Evolutionary conservation across 53 echinoderm and acorn worm genomes (phyloP), one percentile per base, ranked within the genome.

Genomic region (Arbacia lixula): DNA sequence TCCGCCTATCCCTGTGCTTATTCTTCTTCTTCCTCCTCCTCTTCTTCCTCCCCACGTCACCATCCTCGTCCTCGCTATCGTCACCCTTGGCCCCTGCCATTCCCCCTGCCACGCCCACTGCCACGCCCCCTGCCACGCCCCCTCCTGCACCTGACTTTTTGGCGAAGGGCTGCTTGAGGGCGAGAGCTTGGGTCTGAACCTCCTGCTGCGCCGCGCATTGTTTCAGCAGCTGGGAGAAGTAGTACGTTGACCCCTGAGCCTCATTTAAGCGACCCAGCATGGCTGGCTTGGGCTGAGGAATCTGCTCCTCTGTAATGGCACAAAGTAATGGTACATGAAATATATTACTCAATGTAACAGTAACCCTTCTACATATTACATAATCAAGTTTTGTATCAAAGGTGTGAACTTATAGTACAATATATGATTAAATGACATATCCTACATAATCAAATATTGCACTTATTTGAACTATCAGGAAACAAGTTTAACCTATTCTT

Each of bases 21-120:
- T 55, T 55, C 41, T 78, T 78, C 61, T 78, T 78, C 79, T 78
- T 78, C 28, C 60, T 78, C 60, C 60, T 78, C 42, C 39, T 78
- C 41, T 78, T 78, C 2, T 53, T 28, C 64, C n/a, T 64, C 64
- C 20, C 57, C 14, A 5, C 57, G 21, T 56, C 57, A 5, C 21
- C 5, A 20, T 20, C n/a, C 16, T 71, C 49, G 27, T 27, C 5
- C 30, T 29, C 17, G 31, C 71, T 49, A 29, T 16, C 29, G 12
- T 71, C 71, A 36, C 38, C 36, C 8, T 10, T 0, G 22, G 25
- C 24, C 21, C 21, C 24, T 8, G 8, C 4, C 9, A 25, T 37
- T 36, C 36, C 22, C 0, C 21, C 37, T 1, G 66, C 36, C 3
- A 22, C 10, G 4, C 36, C 17, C n/a, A n/a, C n/a, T 20, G 36